Evolutionary conservation across 2,888 invertebrate species (phyloP), one percentile per base, ranked within the genome.

Genomic region (Sesamia inferens): DNA sequence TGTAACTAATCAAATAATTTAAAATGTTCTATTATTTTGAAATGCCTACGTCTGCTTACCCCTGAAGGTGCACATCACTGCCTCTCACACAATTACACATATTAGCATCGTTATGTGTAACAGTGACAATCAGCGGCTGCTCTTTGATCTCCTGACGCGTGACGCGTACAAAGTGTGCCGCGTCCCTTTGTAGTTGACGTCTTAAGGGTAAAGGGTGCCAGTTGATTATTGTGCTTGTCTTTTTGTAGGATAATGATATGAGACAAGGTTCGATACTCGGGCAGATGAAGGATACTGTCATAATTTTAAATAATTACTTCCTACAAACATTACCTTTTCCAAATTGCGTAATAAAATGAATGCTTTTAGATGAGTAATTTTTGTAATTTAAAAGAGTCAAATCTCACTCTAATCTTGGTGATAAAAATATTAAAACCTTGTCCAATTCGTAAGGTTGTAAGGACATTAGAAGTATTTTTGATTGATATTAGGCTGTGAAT

Each of bases 81-180:
- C 54, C 74, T 74, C 54, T n/a, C 44, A 58, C 51, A 80, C 80
- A 76, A 77, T 71, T 59, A 78, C 63, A 24, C 63, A 55, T 68
- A 83, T 71, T 76, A 71, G 70, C 77, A 48, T 82, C 81, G 73
- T 82, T 84, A 74, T 66, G 71, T 69, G 61, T 68, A 58, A 79
- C 71, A 64, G 72, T 79, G 71, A 82, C 82, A 74, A 57, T 79
- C 69, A 75, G 74, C 73, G 72, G 77, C 42, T 58, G 73, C 68
- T 65, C 81, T 91, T 92, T 92, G 90, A 90, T 88, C 13, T 76
- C 16, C 81, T 24, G 81, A 83, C 87, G 88, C 91, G 92, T 91
- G 92, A 88, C 92, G 75, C 73, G n/a, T 76, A 87, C 91, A 92
- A 92, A 92, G 91, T 83, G 78, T 66, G 57, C 44, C 42, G 76